A percentile compares a stretch with the other conserved stretches of the same genome.
phyloP scores from a whole-genome alignment of 2,113 vertebrate genomes.

The Lophochroa leadbeateri region DNA sequence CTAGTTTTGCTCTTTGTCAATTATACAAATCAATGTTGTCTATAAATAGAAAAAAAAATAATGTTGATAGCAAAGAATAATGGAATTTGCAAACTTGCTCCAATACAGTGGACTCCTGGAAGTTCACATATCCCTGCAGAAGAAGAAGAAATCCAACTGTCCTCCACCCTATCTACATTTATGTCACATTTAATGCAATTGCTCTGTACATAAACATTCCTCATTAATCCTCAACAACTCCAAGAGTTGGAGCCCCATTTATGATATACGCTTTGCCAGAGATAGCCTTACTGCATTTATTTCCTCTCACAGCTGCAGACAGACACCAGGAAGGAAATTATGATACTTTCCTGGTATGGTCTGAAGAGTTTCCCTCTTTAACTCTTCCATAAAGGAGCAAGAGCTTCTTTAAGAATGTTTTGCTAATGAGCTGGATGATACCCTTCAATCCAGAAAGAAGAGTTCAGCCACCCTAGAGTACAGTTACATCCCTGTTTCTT shows the following conservation, averaged over 20 bases:
- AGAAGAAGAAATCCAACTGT: not conserved
- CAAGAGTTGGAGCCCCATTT: not conserved
- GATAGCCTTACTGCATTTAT: not conserved
- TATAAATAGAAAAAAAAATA: not conserved
- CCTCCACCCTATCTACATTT: not conserved
- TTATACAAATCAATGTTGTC: not conserved
- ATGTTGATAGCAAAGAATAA: not conserved
- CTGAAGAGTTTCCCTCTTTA: not conserved
- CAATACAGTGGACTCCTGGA: not conserved
- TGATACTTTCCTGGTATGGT: not conserved
- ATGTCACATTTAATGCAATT: not conserved
- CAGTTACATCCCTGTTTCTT: not conserved
- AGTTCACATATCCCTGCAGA: not conserved
- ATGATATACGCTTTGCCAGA: not conserved
- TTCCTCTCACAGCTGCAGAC: not conserved
- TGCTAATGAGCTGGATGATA: not conserved
- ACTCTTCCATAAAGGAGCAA: not conserved
- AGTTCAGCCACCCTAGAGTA: not conserved
- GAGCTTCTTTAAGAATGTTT: not conserved
- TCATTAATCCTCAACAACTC: not conserved
- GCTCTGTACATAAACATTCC: not conserved
- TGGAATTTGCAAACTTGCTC: not conserved
- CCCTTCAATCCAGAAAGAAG: not conserved
- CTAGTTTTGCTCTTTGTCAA: not conserved
- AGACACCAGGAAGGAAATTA: not conserved